These are phyloP conservation scores for Agelaius tricolor DNA, from an alignment of 2,113 vertebrate genomes.

Conservation along the genomic window DNA sequence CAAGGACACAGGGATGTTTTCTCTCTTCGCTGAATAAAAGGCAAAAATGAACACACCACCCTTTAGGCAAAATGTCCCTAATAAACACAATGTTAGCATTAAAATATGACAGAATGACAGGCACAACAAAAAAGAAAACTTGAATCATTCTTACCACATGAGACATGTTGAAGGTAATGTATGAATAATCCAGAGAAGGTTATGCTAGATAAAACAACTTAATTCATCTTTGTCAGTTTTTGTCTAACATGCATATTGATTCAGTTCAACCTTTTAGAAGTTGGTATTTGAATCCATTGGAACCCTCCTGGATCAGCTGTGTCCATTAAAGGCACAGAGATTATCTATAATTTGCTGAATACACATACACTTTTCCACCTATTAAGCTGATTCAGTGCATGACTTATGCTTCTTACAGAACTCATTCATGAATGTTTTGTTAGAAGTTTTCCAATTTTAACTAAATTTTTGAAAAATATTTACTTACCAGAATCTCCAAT, in stretches of 20 bases:
- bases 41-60: neutral
- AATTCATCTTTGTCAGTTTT: conserved; percentile 50
- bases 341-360: neutral
- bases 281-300: neutral
- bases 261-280: neutral
- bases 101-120: conserved; percentile 63
- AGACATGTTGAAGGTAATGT: conserved; percentile 25
- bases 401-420: neutral
- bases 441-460: neutral
- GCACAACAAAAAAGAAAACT: conserved; percentile 30
- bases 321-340: neutral
- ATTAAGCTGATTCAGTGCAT: neutral
- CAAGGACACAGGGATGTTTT: neutral
- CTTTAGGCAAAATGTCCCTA: conserved; percentile 10
- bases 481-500: neutral
- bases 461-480: neutral
- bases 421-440: neutral
- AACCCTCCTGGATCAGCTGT: neutral
- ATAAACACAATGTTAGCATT: conserved; percentile 48
- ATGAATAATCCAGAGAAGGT: conserved; percentile 35
- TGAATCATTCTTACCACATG: conserved; percentile 20
- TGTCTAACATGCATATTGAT: conserved; percentile 21
- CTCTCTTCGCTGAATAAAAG: conserved; percentile 27
- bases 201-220: conserved; percentile 40
- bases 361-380: neutral